Evolutionary conservation across 1,140 invertebrate genomes (phyloP).

Genomic region (Littorina saxatilis): DNA sequence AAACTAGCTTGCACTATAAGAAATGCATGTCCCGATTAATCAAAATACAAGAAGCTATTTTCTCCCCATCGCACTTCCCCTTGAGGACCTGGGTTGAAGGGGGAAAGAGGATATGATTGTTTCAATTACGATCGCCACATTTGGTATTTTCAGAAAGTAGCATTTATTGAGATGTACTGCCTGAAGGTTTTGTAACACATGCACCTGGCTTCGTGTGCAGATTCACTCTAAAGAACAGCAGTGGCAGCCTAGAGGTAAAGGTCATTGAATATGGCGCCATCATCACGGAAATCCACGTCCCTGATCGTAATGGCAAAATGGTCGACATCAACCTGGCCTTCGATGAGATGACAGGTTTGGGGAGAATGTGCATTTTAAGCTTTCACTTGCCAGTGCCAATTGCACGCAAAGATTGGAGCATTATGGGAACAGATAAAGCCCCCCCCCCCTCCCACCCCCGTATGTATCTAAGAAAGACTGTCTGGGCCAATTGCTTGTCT

Average conservation of each 20-base stretch:
- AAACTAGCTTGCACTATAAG: too few relatives aligned
- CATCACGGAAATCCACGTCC: slow-evolving; percentile 85
- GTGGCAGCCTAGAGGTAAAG: slow-evolving; percentile 53
- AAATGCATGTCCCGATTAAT: too few relatives aligned
- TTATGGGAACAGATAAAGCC: neutral
- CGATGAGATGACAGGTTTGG: slow-evolving; percentile 84
- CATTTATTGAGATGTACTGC: slow-evolving; percentile 13
- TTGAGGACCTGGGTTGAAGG: too few relatives aligned
- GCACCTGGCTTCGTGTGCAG: too few relatives aligned
- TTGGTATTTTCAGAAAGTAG: too few relatives aligned
- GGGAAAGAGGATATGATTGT: too few relatives aligned
- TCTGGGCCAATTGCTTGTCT: too few relatives aligned
- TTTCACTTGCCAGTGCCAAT: neutral
- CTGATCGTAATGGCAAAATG: slow-evolving; percentile 82
- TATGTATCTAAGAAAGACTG: too few relatives aligned
- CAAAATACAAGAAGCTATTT: too few relatives aligned
- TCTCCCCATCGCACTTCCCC: too few relatives aligned
- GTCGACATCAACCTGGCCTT: slow-evolving; percentile 88
- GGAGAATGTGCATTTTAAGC: neutral
- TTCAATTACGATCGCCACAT: too few relatives aligned
- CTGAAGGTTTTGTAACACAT: too few relatives aligned
- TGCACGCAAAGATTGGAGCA: neutral
- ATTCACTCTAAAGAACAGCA: slow-evolving; percentile 64
- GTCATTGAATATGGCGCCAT: slow-evolving; percentile 82
- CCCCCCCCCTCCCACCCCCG: neutral